Percentiles rank a stretch among this genome's conserved stretches.
phyloP scores from a whole-genome alignment of 2,113 vertebrate species.

The Brachyhypopomus gauderio region DNA sequence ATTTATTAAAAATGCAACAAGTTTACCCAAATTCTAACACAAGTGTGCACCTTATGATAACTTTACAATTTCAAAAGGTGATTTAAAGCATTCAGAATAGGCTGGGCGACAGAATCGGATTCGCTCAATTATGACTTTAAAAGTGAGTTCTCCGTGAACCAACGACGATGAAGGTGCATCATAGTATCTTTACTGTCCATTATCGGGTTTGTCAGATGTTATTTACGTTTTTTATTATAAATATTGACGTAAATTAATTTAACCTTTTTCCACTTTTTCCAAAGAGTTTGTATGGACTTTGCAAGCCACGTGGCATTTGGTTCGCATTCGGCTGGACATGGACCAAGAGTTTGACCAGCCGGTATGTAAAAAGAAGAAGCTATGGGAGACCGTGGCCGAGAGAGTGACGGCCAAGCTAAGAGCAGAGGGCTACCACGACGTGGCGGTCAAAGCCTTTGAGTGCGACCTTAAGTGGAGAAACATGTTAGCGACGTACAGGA shows the following conservation, averaged over 20 bases:
- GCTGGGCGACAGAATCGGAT: no score
- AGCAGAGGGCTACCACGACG: slow-evolving; percentile 54
- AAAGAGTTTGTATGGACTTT: slow-evolving; percentile 78
- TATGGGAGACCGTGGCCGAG: slow-evolving; percentile 76
- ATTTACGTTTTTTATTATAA: neutral
- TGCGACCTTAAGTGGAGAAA: slow-evolving; percentile 81
- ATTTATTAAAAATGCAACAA: no score
- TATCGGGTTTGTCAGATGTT: no score
- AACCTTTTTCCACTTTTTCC: neutral
- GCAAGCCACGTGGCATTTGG: slow-evolving; percentile 76
- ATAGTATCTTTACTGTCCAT: no score
- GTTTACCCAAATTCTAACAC: no score
- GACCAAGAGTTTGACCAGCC: slow-evolving; percentile 75
- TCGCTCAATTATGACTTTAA: no score
- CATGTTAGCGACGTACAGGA: slow-evolving; percentile 77
- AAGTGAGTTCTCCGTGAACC: no score
- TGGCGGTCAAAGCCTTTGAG: slow-evolving; percentile 71
- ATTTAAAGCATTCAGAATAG: no score
- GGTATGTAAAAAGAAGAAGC: slow-evolving; percentile 78
- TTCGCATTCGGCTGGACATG: slow-evolving; percentile 74
- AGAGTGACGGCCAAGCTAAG: slow-evolving; percentile 67
- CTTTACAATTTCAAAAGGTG: no score
- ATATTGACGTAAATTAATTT: neutral
- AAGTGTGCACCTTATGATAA: no score
- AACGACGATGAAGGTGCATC: no score